Evolutionary conservation across 2,888 invertebrate species (phyloP).

Genomic region (Gastrophysa polygoni): DNA sequence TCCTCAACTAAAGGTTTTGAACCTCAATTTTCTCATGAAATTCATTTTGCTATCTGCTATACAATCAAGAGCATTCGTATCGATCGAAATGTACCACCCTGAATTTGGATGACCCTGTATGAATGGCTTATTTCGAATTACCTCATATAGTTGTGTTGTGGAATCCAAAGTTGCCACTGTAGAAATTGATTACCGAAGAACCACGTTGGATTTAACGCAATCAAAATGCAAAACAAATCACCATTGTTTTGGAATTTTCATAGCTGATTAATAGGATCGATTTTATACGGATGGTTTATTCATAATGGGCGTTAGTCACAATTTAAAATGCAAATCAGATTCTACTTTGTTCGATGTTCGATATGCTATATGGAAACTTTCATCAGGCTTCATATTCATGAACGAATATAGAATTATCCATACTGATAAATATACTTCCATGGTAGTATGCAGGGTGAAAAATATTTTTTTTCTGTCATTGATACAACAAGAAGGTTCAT

Average conservation of each 20-base stretch:
- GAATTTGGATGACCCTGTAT: too few relatives aligned
- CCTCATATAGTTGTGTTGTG: not conserved
- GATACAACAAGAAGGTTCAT: too few relatives aligned
- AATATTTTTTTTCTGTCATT: too few relatives aligned
- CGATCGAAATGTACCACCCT: too few relatives aligned
- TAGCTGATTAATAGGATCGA: conserved; percentile 25
- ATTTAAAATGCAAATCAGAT: conserved; percentile 31
- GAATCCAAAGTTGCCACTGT: not conserved
- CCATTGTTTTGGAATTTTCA: conserved; percentile 31
- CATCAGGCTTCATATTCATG: not conserved
- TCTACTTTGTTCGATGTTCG: conserved; percentile 13
- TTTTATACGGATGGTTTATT: conserved; percentile 22
- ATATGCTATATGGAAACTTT: not conserved
- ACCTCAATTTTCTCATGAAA: too few relatives aligned
- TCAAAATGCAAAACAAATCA: conserved; percentile 17
- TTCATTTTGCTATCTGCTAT: too few relatives aligned
- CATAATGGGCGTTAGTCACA: conserved; percentile 27
- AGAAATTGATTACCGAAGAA: not conserved
- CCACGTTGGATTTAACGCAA: conserved; percentile 1
- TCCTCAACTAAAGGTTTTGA: too few relatives aligned
- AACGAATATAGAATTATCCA: not conserved
- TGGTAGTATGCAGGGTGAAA: too few relatives aligned
- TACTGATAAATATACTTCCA: too few relatives aligned
- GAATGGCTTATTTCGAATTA: too few relatives aligned
- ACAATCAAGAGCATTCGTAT: too few relatives aligned